Evolutionary conservation across 2,888 invertebrate species (phyloP), one percentile per base, ranked within the genome.

Genomic region (Tenthredo livida): DNA sequence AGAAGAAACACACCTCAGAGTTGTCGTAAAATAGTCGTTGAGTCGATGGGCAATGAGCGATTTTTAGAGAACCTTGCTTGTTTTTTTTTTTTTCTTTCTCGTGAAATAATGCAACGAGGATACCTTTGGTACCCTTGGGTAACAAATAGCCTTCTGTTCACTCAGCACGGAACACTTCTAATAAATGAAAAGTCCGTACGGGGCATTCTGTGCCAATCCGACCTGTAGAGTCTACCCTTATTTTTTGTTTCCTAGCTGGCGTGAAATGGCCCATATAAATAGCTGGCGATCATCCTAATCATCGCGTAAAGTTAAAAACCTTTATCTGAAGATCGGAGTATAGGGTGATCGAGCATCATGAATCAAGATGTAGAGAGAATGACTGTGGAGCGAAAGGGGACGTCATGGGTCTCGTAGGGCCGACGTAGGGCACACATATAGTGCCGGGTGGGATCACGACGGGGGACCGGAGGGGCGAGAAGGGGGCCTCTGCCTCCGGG

Each of bases 401-500:
- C 43, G 43, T 43, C 40, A 73, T 43, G 12, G 21, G 12, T n/a
- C 21, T 43, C 72, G 72, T 73, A 73, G 72, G 37, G 12, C 72
- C 43, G 21, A 43, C 43, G 72, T 73, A 37, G 72, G 43, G 43
- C 43, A 73, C 40, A 43, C 10, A 6, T 21, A 73, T 43, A 50
- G 77, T 77, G 77, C 7, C n/a, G 25, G 54, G 77, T 6, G 15
- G 21, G 29, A 43, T 72, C 2, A 10, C 0, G 72, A 12, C 15
- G 75, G 21, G 75, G 75, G 75, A 12, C 6, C 12, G 10, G 6
- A 29, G n/a, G 80, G 58, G 15, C 0, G 61, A 12, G 2, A 61
- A 40, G 40, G 80, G 77, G n/a, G 58, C 25, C 61, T 61, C 80
- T 43, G 61, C 80, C 80, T 80, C 80, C 80, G 80, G 80, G 80